Percentiles rank a stretch among this genome's conserved stretches.
Evolutionary conservation across 2,113 vertebrate species (phyloP).

Genomic region (Oceanodroma tethys): DNA sequence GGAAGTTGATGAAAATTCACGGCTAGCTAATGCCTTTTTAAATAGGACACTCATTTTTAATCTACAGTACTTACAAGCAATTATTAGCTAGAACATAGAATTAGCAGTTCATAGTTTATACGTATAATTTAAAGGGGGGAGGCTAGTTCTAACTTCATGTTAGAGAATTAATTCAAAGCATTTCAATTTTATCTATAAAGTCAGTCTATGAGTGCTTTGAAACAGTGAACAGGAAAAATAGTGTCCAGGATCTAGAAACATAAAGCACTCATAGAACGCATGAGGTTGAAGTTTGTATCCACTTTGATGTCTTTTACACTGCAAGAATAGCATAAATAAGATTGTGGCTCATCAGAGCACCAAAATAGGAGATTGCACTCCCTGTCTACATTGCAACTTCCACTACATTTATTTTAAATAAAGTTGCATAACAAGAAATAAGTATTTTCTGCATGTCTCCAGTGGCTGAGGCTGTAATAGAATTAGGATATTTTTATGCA

Average conservation of each 20-base stretch:
- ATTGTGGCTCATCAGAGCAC: background rate
- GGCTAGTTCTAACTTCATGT: constrained; percentile 38
- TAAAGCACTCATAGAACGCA: background rate
- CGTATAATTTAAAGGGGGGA: constrained; percentile 52
- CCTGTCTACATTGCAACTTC: background rate
- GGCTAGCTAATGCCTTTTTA: constrained; percentile 54
- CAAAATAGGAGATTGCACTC: background rate
- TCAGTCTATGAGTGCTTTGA: background rate
- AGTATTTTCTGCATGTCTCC: background rate
- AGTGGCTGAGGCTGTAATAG: background rate
- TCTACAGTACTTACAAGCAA: constrained; percentile 63
- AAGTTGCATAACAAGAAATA: background rate
- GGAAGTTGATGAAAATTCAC: constrained; percentile 38
- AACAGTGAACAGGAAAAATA: background rate
- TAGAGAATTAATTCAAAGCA: background rate
- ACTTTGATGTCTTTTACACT: background rate
- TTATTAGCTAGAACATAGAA: constrained; percentile 64
- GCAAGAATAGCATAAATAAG: background rate
- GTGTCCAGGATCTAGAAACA: background rate
- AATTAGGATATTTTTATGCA: background rate
- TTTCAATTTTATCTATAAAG: background rate
- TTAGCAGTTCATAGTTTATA: constrained; percentile 50
- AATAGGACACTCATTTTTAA: constrained; percentile 62
- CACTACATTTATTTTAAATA: background rate
- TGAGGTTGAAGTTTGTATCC: background rate